Base-by-base conservation (phyloP, 2,888 invertebrate species). In the Chrysolina oricalcia region DNA sequence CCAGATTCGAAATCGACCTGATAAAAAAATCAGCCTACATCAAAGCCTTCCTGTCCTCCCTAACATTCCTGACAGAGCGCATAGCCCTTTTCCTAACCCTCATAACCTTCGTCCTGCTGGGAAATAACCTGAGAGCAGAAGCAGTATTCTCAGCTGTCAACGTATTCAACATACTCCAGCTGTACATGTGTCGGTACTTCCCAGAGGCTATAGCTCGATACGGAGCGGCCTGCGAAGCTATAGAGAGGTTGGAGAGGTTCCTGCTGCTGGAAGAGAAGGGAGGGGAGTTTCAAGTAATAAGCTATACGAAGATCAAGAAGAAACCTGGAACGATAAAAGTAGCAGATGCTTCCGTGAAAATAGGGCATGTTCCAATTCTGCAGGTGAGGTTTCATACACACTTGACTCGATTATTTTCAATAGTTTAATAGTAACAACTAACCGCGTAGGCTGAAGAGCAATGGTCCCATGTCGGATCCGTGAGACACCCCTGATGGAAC, bases 1-100 rank as follows among this genome's bases (percentile, higher is more conserved):
- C 68, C 65, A 83, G 83, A 50, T 65, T 77, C 73, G 96, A 96
- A 90, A 92, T 96, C n/a, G 90, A 91, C 75, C 91, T 92, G 70
- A 90, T 95, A 71, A 90, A 91, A 80, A 89, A 90, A 72, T 92
- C 93, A 10, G 93, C 94, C 0, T 93, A 93, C 89, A 91, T 93
- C 76, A 90, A 92, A 84, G 93, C 92, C 0, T 92, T 93, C 81
- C 92, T 92, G 6, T 89, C 92, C 43, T 93, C 93, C 0, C 85
- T 92, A 77, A 87, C 92, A 86, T 94, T 97, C 63, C 97, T 96
- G 86, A 95, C 96, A 0, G 95, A 96, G 84, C 93, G 97, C 78
- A 91, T 96, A 63, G 94, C 97, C 1, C 90, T 97, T 11, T 96
- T 94, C 86, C 92, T 95, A 76, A 96, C 96, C 2, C 91, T 98